These are phyloP conservation scores for Teleiodes luculella DNA, from an alignment of 2,888 invertebrate genomes.

Conservation along the genomic window DNA sequence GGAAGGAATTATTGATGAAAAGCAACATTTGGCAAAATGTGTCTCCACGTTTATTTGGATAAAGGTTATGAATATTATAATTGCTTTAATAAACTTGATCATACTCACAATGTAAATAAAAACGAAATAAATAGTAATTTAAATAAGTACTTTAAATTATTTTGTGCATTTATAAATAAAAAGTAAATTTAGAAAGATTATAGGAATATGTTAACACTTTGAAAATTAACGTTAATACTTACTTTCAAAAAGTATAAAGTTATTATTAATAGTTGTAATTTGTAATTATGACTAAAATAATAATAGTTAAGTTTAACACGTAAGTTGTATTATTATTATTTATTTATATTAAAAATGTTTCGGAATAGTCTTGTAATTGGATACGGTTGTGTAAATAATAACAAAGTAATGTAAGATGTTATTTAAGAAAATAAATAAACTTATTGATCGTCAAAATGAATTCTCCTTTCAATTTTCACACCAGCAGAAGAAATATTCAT, in stretches of 20 bases:
- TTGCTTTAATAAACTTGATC: not conserved
- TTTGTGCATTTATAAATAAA: slow-evolving; percentile 33
- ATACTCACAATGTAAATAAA: slow-evolving; percentile 27
- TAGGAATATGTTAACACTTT: slow-evolving; percentile 31
- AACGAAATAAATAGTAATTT: slow-evolving; percentile 18
- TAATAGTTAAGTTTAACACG: slow-evolving; percentile 14
- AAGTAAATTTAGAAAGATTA: slow-evolving; percentile 26
- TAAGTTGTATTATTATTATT: slow-evolving; percentile 28
- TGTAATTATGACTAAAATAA: slow-evolving; percentile 20
- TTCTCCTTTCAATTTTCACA: not conserved
- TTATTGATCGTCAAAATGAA: slow-evolving; percentile 51
- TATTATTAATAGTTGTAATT: slow-evolving; percentile 26
- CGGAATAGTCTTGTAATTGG: slow-evolving; percentile 33
- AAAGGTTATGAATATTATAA: too few species aligned
- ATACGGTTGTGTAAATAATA: slow-evolving; percentile 60
- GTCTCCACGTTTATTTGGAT: too few species aligned
- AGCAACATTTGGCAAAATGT: too few species aligned
- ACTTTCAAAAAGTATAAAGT: slow-evolving; percentile 39
- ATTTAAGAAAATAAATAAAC: slow-evolving; percentile 62
- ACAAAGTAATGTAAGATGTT: slow-evolving; percentile 42
- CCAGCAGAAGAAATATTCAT: too few species aligned
- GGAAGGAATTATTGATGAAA: too few species aligned
- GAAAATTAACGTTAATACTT: slow-evolving; percentile 47
- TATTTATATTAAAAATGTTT: slow-evolving; percentile 25
- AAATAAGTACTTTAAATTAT: slow-evolving; percentile 21